Conservation (phyloP, 1,140 invertebrate species). For the Brachionus plicatilis region DNA sequence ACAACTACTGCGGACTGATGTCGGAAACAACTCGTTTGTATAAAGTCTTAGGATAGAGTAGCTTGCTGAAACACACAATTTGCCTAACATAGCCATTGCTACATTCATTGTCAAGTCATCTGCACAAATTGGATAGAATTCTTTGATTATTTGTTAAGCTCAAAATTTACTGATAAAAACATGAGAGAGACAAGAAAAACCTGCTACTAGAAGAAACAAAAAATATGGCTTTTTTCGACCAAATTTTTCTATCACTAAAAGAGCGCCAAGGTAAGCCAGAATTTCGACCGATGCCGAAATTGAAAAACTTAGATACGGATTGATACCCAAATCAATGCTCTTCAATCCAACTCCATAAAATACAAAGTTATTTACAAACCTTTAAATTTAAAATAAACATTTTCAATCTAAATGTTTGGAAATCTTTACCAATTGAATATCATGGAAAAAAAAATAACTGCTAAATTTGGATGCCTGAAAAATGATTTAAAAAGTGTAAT, state of each 20-base stretch:
- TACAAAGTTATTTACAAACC: conserved; percentile 14
- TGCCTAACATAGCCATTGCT: conserved; percentile 44
- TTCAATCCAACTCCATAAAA: conserved; percentile 38
- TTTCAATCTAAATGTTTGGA: background rate
- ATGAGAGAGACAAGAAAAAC: background rate
- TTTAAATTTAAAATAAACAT: background rate
- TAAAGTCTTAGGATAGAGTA: conserved; percentile 53
- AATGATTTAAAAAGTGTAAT: conserved; percentile 6
- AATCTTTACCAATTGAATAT: conserved; percentile 12
- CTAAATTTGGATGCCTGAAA: background rate
- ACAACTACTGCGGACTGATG: conserved; percentile 56
- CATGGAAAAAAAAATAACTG: background rate
- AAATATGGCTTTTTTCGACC: conserved; percentile 31
- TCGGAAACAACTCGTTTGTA: conserved; percentile 58
- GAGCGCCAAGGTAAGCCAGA: background rate
- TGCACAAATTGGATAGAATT: background rate
- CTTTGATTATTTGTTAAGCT: background rate
- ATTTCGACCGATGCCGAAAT: conserved; percentile 14
- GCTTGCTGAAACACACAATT: conserved; percentile 45
- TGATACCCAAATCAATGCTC: background rate
- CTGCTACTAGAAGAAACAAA: background rate
- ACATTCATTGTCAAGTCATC: conserved; percentile 24
- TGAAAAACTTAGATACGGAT: conserved; percentile 37
- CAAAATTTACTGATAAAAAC: conserved; percentile 25
- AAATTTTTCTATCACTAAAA: background rate